These are phyloP conservation scores for Trogon surrucura DNA, from an alignment of 2,113 vertebrate species.

Conservation along the genomic window DNA sequence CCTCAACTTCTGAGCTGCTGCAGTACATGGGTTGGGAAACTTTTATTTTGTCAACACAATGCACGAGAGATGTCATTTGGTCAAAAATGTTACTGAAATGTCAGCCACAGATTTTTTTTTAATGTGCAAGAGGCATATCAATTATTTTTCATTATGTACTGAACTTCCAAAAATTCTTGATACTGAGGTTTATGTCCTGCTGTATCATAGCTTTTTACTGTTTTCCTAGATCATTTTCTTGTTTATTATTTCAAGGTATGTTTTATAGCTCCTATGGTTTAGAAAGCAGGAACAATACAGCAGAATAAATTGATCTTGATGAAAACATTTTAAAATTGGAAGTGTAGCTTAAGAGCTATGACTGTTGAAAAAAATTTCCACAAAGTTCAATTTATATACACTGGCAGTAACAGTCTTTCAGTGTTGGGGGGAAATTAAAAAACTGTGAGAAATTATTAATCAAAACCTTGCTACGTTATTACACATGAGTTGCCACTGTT, in stretches of 20 bases:
- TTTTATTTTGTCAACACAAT: background rate
- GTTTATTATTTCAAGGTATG: background rate
- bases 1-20: background rate
- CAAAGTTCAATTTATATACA: background rate
- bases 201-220: background rate
- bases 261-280: background rate
- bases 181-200: background rate
- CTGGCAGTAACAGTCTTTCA: background rate
- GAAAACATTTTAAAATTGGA: background rate
- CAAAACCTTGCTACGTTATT: background rate
- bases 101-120: background rate
- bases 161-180: background rate
- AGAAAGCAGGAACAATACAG: background rate
- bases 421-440: background rate
- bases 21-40: background rate
- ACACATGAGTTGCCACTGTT: background rate
- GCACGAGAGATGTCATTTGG: background rate
- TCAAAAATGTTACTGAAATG: background rate
- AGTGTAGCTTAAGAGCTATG: background rate
- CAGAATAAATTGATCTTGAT: background rate
- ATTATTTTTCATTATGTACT: conserved; percentile 21
- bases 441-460: background rate
- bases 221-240: background rate
- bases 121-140: background rate
- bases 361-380: background rate